Conservation (phyloP, 1,140 invertebrate species). For the Heterodera carotae region DNA sequence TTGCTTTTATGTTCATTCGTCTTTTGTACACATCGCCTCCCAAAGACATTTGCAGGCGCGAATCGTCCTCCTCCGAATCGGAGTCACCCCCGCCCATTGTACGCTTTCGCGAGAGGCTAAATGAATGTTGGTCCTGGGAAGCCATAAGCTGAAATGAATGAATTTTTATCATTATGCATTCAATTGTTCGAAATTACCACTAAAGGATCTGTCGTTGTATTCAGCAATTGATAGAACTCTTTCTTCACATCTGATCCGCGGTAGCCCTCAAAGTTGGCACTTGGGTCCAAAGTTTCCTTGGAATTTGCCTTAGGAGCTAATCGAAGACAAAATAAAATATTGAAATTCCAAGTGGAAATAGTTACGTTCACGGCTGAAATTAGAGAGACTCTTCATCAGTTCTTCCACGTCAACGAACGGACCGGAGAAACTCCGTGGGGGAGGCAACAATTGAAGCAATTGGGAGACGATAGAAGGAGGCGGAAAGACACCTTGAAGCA, state of each 20-base stretch:
- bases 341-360: background rate
- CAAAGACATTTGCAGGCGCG: constrained; percentile 14
- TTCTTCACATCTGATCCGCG: constrained; percentile 61
- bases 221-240: constrained; percentile 61
- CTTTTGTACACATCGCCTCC: constrained; percentile 56
- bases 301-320: constrained; percentile 49
- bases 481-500: constrained; percentile 52
- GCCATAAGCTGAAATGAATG: constrained; percentile 44
- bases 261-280: constrained; percentile 51
- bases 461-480: constrained; percentile 57
- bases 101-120: constrained; percentile 16
- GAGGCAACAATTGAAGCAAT: constrained; percentile 56
- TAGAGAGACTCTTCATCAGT: constrained; percentile 50
- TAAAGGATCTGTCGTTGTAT: constrained; percentile 61
- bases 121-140: constrained; percentile 46
- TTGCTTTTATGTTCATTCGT: constrained; percentile 54
- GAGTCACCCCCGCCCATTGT: constrained; percentile 34
- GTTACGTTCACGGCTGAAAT: constrained; percentile 54
- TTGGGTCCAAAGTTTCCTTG: constrained; percentile 52
- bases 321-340: background rate
- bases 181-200: constrained; percentile 43
- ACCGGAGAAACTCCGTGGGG: constrained; percentile 56
- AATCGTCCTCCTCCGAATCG: constrained; percentile 45
- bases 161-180: constrained; percentile 1
- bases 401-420: constrained; percentile 61